Evolutionary conservation across 35 echinoderm and acorn worm genomes (phyloP), one percentile per base, ranked within the genome.

Genomic region (Hemicentrotus pulcherrimus): DNA sequence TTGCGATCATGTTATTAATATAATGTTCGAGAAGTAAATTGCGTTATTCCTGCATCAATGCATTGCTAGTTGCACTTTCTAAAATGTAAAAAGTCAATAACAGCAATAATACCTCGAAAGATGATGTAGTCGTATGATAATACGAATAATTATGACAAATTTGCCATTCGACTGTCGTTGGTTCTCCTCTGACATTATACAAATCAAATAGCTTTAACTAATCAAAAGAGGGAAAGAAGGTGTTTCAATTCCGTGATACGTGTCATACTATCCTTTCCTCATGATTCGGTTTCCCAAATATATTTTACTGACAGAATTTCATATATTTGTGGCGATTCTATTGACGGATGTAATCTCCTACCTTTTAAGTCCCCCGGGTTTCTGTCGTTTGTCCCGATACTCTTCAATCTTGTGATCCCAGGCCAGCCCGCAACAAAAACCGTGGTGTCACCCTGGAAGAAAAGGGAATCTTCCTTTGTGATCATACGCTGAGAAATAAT

Each of bases 381-480:
- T 78, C 22, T 59, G 65, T 28, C 65, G 8, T n/a, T 15, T 78
- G 65, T 4, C 65, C 50, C 24, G 28, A n/a, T 78, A 78, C 65
- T 78, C 65, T 78, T 78, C 65, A 78, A 78, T 78, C 65, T 78
- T 78, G 22, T 78, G 65, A 78, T 78, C 65, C 65, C 19, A 78
- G 65, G 65, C 65, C 65, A 78, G 65, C 28, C 65, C 65, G 19
- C 65, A 28, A 78, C 65, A 78, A 22, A 28, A 78, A n/a, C 19
- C 65, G 65, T 28, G 65, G 19, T 55, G 50, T 78, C 65, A 28
- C 65, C 65, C 65, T 78, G 65, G 65, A 78, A n/a, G 28, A 59
- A 59, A 16, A 41, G 3, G 12, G 50, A 55, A 55, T 55, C 50
- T 55, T 55, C 50, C 50, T 55, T 55, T 28, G 18, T 78, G 65